Percentiles rank a stretch among this genome's conserved stretches.
Conservation (phyloP, 2,797 vertebrate species). For the Argentina silus region DNA sequence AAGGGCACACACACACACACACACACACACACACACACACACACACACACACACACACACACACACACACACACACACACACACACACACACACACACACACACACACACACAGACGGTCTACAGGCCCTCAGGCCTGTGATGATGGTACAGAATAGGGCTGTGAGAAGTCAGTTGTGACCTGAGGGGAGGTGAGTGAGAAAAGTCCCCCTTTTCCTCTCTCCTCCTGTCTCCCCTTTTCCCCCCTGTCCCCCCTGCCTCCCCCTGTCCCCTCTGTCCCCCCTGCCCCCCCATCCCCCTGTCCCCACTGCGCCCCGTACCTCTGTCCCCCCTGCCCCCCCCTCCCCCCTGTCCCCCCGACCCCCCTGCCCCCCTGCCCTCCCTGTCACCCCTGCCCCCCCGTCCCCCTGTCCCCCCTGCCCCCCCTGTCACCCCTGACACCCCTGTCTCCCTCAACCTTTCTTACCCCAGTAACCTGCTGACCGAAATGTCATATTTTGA, state of each 20-base stretch:
- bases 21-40: slow-evolving; percentile 18
- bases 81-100: slow-evolving; percentile 8
- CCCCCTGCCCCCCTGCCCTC: too few species aligned
- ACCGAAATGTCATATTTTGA: too few species aligned
- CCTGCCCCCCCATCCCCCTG: background rate
- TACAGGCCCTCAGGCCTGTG: slow-evolving; percentile 7
- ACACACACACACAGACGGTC: slow-evolving; percentile 1
- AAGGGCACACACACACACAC: background rate
- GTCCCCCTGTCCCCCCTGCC: too few species aligned
- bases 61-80: slow-evolving; percentile 7
- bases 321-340: too few species aligned
- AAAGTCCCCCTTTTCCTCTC: background rate
- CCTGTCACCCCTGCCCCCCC: too few species aligned
- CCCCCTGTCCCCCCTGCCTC: background rate
- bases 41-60: slow-evolving; percentile 12
- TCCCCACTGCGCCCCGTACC: background rate
- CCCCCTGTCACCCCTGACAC: too few species aligned
- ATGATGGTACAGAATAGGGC: slow-evolving; percentile 13
- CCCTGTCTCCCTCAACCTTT: slow-evolving; percentile 7
- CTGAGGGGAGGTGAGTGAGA: slow-evolving; percentile 48
- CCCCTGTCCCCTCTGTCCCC: background rate
- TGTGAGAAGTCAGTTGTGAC: slow-evolving; percentile 46
- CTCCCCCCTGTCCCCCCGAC: too few species aligned
- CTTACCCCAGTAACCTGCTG: too few species aligned
- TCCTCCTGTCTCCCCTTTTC: background rate